A percentile compares a stretch with the other conserved stretches of the same genome.
Conservation (phyloP, 2,113 vertebrate genomes). For the Hiodon tergisus region DNA sequence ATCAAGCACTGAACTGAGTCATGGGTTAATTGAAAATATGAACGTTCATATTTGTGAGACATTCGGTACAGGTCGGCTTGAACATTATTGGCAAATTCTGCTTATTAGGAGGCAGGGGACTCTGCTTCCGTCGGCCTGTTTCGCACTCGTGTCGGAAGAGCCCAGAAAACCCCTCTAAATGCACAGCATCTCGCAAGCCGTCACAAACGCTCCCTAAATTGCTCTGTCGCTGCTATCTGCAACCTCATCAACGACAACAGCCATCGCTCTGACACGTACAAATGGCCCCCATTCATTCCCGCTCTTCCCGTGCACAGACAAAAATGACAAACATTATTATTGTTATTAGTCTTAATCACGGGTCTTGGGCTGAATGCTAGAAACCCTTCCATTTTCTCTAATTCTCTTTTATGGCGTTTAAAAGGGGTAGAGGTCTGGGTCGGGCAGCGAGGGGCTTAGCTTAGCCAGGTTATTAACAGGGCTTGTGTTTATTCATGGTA, state of each 20-base stretch:
- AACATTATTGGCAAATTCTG: too few relatives aligned
- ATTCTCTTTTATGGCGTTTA: background rate
- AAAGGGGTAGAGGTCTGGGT: background rate
- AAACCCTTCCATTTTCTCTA: background rate
- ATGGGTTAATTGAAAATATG: too few relatives aligned
- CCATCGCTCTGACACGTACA: background rate
- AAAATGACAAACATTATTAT: slow-evolving; percentile 11
- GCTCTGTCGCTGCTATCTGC: background rate
- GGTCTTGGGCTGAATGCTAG: background rate
- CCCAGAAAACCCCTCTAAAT: too few relatives aligned
- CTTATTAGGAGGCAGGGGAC: too few relatives aligned
- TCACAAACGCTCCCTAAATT: background rate
- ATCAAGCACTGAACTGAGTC: too few relatives aligned
- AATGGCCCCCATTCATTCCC: background rate
- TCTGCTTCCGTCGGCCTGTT: too few relatives aligned
- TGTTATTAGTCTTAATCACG: slow-evolving; percentile 4
- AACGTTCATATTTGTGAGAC: too few relatives aligned
- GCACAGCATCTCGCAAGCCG: too few relatives aligned
- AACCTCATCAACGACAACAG: background rate
- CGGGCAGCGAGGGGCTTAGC: background rate
- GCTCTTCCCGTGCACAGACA: background rate
- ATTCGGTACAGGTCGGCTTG: too few relatives aligned
- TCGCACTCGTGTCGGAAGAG: too few relatives aligned
- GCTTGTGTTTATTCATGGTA: background rate
- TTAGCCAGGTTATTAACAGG: background rate